These are phyloP conservation scores for Bombylius major DNA, from an alignment of 2,888 invertebrate species.

Conservation along the genomic window DNA sequence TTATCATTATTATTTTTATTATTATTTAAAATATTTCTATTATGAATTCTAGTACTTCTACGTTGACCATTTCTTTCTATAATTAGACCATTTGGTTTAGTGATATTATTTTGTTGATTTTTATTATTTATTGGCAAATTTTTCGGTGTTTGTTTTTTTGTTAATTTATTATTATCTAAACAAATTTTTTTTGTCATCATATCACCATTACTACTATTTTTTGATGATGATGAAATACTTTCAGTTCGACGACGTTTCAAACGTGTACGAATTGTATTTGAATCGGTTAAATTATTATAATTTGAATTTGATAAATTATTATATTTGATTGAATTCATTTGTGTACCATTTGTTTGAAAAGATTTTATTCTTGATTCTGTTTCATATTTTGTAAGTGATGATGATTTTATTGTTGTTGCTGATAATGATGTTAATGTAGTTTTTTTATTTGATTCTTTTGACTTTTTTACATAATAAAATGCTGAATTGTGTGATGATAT, in stretches of 20 bases:
- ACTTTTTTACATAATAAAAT: not conserved
- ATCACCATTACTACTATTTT: too few relatives aligned
- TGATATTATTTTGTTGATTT: not conserved
- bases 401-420: not conserved
- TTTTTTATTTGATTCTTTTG: not conserved
- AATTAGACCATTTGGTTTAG: not conserved
- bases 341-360: too few relatives aligned
- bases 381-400: too few relatives aligned
- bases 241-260: not conserved
- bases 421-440: not conserved
- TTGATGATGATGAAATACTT: not conserved
- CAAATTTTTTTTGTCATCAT: not conserved
- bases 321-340: too few relatives aligned
- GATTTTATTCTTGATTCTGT: too few relatives aligned
- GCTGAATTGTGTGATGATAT: not conserved
- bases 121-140: too few relatives aligned
- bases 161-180: not conserved
- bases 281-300: too few relatives aligned
- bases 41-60: not conserved
- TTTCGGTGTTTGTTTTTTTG: not conserved
- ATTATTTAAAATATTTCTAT: not conserved
- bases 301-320: too few relatives aligned
- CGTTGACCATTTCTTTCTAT: not conserved
- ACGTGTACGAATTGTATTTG: not conserved
- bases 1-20: not conserved